Evolutionary conservation across 1,140 invertebrate genomes (phyloP).

Genomic region (Drosophila cardini): DNA sequence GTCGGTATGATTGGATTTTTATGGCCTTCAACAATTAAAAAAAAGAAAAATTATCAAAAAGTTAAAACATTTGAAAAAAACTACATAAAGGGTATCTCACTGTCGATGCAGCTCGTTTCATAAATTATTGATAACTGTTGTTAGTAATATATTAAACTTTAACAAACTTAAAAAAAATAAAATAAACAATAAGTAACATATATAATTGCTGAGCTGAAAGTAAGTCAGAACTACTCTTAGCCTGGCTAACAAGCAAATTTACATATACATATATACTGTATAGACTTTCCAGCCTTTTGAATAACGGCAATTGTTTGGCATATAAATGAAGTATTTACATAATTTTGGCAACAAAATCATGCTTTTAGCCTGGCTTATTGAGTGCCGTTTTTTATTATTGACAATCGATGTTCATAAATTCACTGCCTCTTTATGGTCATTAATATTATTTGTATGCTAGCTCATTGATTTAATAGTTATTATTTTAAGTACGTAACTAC

Average conservation of each 20-base stretch:
- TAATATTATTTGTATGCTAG: constrained; percentile 64
- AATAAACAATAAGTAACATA: background rate
- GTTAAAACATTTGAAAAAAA: background rate
- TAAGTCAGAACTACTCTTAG: background rate
- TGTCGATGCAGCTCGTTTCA: too few relatives aligned
- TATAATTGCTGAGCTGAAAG: background rate
- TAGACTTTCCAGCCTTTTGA: background rate
- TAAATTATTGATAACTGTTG: too few relatives aligned
- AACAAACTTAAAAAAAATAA: too few relatives aligned
- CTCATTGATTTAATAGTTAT: constrained; percentile 50
- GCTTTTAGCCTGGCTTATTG: constrained; percentile 37
- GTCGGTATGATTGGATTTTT: constrained; percentile 14
- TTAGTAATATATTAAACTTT: too few relatives aligned
- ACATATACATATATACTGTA: background rate
- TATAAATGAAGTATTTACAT: constrained; percentile 61
- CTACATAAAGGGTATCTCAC: too few relatives aligned
- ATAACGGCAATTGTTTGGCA: constrained; percentile 57
- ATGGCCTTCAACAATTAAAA: background rate
- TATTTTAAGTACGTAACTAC: constrained; percentile 42
- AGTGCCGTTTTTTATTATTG: constrained; percentile 56
- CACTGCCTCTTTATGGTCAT: constrained; percentile 69
- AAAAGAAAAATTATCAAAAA: background rate
- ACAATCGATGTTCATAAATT: constrained; percentile 48
- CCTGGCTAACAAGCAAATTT: constrained; percentile 3
- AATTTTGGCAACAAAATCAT: constrained; percentile 37